Percentiles rank a stretch among this genome's conserved stretches.
Conservation (phyloP, 2,888 invertebrate species). For the Endotricha flammealis region DNA sequence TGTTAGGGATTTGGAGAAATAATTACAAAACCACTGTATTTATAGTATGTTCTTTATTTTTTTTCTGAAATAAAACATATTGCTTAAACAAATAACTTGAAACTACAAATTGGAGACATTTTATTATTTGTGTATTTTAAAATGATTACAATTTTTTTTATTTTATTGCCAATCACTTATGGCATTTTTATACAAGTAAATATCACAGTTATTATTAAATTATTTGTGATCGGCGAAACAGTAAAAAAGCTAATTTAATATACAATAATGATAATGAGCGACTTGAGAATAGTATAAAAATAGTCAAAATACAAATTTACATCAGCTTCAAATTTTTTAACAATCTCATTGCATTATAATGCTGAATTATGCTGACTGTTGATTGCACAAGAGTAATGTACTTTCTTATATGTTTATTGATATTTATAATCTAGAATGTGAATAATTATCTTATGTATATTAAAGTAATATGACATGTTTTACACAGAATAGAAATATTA, state of each 20-base stretch:
- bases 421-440: not conserved
- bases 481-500: constrained; percentile 52
- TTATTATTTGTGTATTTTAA: too few relatives aligned
- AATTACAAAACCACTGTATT: not conserved
- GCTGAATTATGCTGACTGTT: constrained; percentile 23
- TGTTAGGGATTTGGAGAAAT: too few relatives aligned
- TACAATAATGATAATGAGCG: constrained; percentile 40
- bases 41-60: constrained; percentile 21
- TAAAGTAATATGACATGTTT: constrained; percentile 15
- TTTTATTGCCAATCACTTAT: constrained; percentile 60
- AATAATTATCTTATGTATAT: constrained; percentile 5
- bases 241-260: constrained; percentile 40
- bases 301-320: constrained; percentile 21
- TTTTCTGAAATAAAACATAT: constrained; percentile 34
- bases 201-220: constrained; percentile 76
- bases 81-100: constrained; percentile 31
- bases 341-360: constrained; percentile 17
- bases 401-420: constrained; percentile 7
- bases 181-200: constrained; percentile 74
- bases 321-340: constrained; percentile 21
- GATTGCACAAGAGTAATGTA: constrained; percentile 41
- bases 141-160: constrained; percentile 41
- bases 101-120: constrained; percentile 39
- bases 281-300: constrained; percentile 36
- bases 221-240: constrained; percentile 69